Evolutionary conservation across 2,113 vertebrate species (phyloP), one percentile per base, ranked within the genome.

Genomic region (Phylloscopus whistleri): DNA sequence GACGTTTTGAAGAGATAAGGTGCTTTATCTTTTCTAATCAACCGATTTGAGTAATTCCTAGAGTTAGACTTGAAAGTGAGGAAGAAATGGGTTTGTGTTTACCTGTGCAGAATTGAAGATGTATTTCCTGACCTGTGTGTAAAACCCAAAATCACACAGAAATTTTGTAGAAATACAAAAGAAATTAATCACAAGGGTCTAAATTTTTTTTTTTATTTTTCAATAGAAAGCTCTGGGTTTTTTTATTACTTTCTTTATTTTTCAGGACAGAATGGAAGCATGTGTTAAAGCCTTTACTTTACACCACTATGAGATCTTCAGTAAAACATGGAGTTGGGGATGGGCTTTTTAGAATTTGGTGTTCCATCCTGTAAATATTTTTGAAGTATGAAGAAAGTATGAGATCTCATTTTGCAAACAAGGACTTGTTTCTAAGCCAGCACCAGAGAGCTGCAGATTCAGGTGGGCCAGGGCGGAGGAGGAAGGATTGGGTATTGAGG

Each of bases 181-280:
- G 13, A 53, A 81, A 24, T 46, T 10, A 11, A 27, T 70, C 0
- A 1, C 11, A 27, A 46, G 7, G 3, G 3, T 41, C 4, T 21
- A 49, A 80, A 28, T 26, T 18, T 33, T 3, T 75, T 11, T 17
- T 9, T 8, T 10, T 2, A 3, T 12, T 85, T 63, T 23, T 4
- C 7, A 13, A 5, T 11, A 3, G 5, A 24, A 81, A n/a, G 13
- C 30, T 52, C 1, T 7, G 46, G 46, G 20, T 8, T 16, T 16
- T 44, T 58, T 22, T 5, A 4, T 44, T 37, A 33, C 0, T 10
- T 20, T 35, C 9, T 28, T 7, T 21, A 11, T 48, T 64, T 55
- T n/a, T 43, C 49, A 74, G 64, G 33, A 13, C 4, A 26, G 51
- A 77, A 41, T 8, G 11, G n/a, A 67, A 83, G 21, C 13, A 16